Evolutionary conservation across 2,113 vertebrate species (phyloP), one percentile per base, ranked within the genome.

Genomic region (Bujurquina vittata): DNA sequence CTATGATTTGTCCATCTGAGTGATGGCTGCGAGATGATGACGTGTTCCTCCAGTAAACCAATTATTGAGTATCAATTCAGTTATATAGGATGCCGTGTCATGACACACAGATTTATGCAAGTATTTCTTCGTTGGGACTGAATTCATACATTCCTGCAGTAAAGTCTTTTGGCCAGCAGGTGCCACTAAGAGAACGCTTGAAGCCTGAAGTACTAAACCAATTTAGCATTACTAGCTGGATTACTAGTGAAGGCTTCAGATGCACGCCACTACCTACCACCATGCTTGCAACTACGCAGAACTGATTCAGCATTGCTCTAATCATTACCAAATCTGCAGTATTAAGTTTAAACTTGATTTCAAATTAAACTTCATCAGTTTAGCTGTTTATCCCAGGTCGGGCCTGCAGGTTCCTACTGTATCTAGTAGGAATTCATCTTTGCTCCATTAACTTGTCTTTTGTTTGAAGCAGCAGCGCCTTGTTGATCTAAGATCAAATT

Each of bases 121-220:
- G 8, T 40, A 10, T 37, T 37, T 69, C 65, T 49, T 29, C 65
- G 29, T 49, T 29, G 26, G 40, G 6, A 49, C 63, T 69, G 63
- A 69, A 69, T 0, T 69, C 15, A 29, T 67, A 46, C 40, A 0
- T 49, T 10, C 65, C 18, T 49, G 43, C 65, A 69, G 43, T 69
- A 49, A 69, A 3, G 43, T 49, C 23, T 69, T 49, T 49, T 49
- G 43, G 46, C 43, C 65, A 69, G 65, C 65, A 69, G 65, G 43
- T 69, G 65, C 23, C 65, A 69, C 0, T 23, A 10, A 49, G 40
- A 69, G 43, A 29, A 20, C 65, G 26, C 65, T 10, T 20, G 23
- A 69, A 69, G 65, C 17, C 65, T 52, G 7, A 52, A 52, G 43
- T 23, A 69, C 65, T 7, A 52, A 49, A 69, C 43, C 65, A 7